phyloP scores from a whole-genome alignment of 2,888 invertebrate species.

The Thera britannica region DNA sequence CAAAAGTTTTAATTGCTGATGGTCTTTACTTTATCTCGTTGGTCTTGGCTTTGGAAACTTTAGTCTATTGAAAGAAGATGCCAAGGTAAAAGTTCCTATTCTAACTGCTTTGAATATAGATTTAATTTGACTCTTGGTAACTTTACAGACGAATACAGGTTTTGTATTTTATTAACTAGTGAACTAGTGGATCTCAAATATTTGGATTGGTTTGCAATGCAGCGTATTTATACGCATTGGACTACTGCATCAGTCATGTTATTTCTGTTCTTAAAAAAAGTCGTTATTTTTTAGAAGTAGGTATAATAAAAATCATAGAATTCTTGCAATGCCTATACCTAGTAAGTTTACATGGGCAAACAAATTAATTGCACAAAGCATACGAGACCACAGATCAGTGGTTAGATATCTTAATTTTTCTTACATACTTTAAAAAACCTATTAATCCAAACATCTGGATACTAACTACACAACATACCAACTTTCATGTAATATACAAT shows the following conservation, averaged over 20 bases:
- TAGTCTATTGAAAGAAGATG: constrained; percentile 43
- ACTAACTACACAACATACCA: neutral
- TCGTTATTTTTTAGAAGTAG: too few species aligned
- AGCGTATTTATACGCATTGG: too few species aligned
- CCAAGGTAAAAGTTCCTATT: constrained; percentile 69
- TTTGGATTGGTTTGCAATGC: neutral
- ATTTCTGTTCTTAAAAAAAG: too few species aligned
- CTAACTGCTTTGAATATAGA: constrained; percentile 64
- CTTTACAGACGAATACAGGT: constrained; percentile 58
- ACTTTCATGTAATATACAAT: constrained; percentile 29
- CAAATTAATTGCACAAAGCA: too few species aligned
- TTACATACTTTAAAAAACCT: too few species aligned
- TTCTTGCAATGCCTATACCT: too few species aligned
- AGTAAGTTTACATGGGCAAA: too few species aligned
- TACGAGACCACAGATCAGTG: too few species aligned
- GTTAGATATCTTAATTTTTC: too few species aligned
- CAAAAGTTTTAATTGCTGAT: neutral
- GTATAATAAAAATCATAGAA: too few species aligned
- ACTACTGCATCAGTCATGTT: too few species aligned
- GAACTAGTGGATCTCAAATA: neutral
- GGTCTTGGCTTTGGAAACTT: neutral
- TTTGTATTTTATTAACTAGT: constrained; percentile 6
- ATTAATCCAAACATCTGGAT: too few species aligned
- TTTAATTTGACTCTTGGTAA: constrained; percentile 75
- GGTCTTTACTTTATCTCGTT: neutral